phyloP scores from a whole-genome alignment of 2,797 vertebrate species.

The Aselliscus stoliczkanus region DNA sequence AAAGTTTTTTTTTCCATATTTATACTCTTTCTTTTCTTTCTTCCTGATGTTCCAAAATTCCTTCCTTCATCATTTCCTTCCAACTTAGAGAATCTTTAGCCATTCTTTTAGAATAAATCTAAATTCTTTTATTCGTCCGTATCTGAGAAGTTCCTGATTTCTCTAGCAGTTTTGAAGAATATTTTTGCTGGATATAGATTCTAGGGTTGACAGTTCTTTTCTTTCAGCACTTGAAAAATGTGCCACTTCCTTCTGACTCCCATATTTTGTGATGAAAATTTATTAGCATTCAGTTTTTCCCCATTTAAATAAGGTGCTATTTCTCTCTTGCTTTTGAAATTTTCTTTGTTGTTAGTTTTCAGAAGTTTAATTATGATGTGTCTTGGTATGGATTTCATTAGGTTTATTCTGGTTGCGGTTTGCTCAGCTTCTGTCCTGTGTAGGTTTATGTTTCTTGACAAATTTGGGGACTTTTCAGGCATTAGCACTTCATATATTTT shows the following conservation, averaged over 20 bases:
- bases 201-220: not conserved
- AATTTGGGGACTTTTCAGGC: not conserved
- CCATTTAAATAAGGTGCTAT: not conserved
- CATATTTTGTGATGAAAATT: not conserved
- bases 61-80: not conserved
- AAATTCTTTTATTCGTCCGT: not conserved
- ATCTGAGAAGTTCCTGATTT: constrained; percentile 20
- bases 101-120: not conserved
- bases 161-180: not conserved
- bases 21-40: not conserved
- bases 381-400: not conserved
- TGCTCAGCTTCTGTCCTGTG: not conserved
- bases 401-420: not conserved
- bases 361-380: not conserved
- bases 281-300: not conserved
- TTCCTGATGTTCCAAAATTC: not conserved
- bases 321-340: not conserved
- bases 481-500: not conserved
- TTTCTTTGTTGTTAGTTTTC: not conserved
- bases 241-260: not conserved
- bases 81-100: not conserved
- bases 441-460: not conserved
- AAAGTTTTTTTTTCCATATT: not conserved
- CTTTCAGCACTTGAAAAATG: not conserved
- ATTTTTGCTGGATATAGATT: constrained; percentile 25